A percentile compares a stretch with the other conserved stretches of the same genome.
Evolutionary conservation across 2,888 invertebrate species (phyloP).

Genomic region (Drosophila borealis): DNA sequence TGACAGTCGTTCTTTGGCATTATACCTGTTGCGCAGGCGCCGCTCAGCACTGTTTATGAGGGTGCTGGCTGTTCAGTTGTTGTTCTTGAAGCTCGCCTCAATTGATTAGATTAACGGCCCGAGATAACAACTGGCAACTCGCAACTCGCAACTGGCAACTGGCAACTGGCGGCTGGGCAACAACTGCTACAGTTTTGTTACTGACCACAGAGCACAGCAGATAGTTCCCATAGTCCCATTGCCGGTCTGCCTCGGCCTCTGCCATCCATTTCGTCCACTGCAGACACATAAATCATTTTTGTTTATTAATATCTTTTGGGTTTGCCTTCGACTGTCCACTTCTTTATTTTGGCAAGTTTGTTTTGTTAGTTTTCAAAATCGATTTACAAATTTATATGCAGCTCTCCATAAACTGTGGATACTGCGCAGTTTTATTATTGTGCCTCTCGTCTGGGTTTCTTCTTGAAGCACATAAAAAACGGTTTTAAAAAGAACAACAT

Average conservation of each 20-base stretch:
- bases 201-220: slow-evolving; percentile 31
- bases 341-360: slow-evolving; percentile 62
- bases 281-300: slow-evolving; percentile 75
- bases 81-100: slow-evolving; percentile 38
- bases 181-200: slow-evolving; percentile 57
- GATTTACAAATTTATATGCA: slow-evolving; percentile 64
- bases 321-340: slow-evolving; percentile 23
- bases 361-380: slow-evolving; percentile 72
- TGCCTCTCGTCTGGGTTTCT: not conserved
- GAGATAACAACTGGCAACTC: slow-evolving; percentile 42
- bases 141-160: slow-evolving; percentile 1
- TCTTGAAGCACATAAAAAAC: slow-evolving; percentile 34
- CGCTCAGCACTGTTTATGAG: slow-evolving; percentile 48
- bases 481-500: slow-evolving; percentile 4
- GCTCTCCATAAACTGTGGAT: slow-evolving; percentile 8
- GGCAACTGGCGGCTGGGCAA: slow-evolving; percentile 6
- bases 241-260: slow-evolving; percentile 17
- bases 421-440: slow-evolving; percentile 16
- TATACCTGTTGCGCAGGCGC: slow-evolving; percentile 74
- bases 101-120: slow-evolving; percentile 68
- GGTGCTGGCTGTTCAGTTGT: slow-evolving; percentile 38
- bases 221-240: slow-evolving; percentile 35
- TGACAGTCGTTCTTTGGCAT: not conserved
- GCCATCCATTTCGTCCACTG: slow-evolving; percentile 29
- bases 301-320: slow-evolving; percentile 70